These are phyloP conservation scores for Bos indicus DNA, from an alignment of 2,113 vertebrate species.

Conservation along the genomic window DNA sequence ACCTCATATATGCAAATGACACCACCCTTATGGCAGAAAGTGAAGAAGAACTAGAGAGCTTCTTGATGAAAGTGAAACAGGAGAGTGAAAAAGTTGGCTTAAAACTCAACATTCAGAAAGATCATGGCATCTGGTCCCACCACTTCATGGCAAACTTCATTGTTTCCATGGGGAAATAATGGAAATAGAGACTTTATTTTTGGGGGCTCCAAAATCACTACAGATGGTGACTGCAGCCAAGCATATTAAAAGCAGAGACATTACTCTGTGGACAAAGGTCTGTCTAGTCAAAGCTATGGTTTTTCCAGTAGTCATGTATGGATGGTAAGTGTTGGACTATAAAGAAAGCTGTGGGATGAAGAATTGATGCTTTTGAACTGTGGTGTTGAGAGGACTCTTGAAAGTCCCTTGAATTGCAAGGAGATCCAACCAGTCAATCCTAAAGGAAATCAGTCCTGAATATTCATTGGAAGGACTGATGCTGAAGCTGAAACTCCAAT, in stretches of 20 bases:
- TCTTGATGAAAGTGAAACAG: background rate
- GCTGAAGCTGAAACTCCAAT: background rate
- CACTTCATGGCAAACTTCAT: background rate
- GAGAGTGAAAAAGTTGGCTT: background rate
- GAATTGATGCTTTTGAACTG: background rate
- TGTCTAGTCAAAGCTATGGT: background rate
- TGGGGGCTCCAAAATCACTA: background rate
- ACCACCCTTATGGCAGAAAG: background rate
- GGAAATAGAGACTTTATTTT: background rate
- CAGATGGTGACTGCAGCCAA: background rate
- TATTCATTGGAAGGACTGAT: background rate
- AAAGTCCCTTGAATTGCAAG: background rate
- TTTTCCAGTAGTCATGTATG: background rate
- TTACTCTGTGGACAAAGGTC: background rate
- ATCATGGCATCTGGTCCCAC: background rate
- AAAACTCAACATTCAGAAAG: background rate
- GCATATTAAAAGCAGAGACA: background rate
- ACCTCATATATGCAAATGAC: background rate
- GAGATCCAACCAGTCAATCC: background rate
- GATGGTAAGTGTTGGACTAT: background rate
- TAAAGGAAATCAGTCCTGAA: background rate
- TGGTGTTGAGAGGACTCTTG: background rate
- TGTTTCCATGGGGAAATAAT: background rate
- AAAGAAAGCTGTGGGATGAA: background rate
- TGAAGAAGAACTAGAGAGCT: background rate